Conservation (phyloP, 2,888 invertebrate species). For the Pharmacophagus antenor region DNA sequence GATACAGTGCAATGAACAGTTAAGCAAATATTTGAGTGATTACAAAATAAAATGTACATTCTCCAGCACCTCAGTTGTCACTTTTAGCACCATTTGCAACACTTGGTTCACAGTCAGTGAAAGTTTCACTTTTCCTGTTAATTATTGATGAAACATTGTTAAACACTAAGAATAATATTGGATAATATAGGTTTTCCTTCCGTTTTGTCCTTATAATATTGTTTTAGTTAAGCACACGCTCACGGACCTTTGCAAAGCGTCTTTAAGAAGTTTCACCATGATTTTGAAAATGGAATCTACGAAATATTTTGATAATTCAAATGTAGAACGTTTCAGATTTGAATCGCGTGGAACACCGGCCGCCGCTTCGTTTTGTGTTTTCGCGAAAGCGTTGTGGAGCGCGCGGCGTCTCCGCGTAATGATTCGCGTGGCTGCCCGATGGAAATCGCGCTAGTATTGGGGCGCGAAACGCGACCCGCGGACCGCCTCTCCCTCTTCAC, state of each 20-base stretch:
- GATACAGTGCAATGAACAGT: background rate
- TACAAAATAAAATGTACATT: conserved; percentile 7
- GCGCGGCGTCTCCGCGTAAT: conserved; percentile 55
- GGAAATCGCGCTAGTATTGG: conserved; percentile 77
- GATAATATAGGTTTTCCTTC: too few relatives aligned
- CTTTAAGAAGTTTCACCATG: conserved; percentile 14
- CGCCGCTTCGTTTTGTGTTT: background rate
- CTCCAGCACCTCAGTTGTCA: conserved; percentile 24
- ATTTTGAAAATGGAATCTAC: too few relatives aligned
- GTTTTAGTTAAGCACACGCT: too few relatives aligned
- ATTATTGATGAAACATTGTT: background rate
- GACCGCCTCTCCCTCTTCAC: conserved; percentile 57
- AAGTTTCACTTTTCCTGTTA: background rate
- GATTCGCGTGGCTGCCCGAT: conserved; percentile 76
- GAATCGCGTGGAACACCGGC: background rate
- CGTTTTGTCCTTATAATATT: background rate
- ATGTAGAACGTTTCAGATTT: conserved; percentile 2
- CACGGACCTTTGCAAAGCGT: background rate
- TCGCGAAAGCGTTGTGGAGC: conserved; percentile 51
- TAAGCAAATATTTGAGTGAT: background rate
- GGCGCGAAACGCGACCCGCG: conserved; percentile 61
- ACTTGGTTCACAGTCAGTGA: background rate
- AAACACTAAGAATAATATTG: background rate
- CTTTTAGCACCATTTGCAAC: conserved; percentile 33
- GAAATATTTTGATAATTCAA: background rate